A percentile compares a stretch with the other conserved stretches of the same genome.
phyloP scores from a whole-genome alignment of 1,140 invertebrate species.

The Caenorhabditis briggsae region DNA sequence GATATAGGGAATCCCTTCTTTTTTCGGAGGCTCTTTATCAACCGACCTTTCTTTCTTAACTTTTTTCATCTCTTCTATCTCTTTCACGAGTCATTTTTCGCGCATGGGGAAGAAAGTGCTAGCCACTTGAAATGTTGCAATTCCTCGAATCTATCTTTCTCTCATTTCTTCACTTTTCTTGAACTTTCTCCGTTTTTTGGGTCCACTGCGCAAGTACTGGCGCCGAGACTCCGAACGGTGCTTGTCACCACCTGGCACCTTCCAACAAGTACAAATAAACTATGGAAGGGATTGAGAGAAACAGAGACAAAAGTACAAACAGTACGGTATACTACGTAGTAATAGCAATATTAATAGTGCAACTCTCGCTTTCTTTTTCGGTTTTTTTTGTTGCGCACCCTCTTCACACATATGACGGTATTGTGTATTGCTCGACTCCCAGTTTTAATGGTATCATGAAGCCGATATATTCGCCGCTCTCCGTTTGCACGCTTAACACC shows the following conservation, averaged over 20 bases:
- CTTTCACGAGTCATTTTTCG: constrained; percentile 23
- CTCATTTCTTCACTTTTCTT: constrained; percentile 20
- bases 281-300: constrained; percentile 38
- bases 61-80: background rate
- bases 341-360: constrained; percentile 38
- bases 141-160: constrained; percentile 45
- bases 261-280: constrained; percentile 55
- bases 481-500: background rate
- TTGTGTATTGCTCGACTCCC: constrained; percentile 27
- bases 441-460: constrained; percentile 3
- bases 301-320: constrained; percentile 36
- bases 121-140: constrained; percentile 52
- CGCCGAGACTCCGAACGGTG: constrained; percentile 49
- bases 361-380: constrained; percentile 20
- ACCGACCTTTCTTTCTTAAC: background rate
- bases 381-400: background rate
- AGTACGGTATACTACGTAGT: constrained; percentile 38
- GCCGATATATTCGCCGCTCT: background rate
- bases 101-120: constrained; percentile 23
- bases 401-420: background rate
- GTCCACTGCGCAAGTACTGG: constrained; percentile 39
- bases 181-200: constrained; percentile 38
- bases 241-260: constrained; percentile 49
- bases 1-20: constrained; percentile 13
- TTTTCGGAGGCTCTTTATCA: background rate